Percentiles rank a stretch among this genome's conserved stretches.
Evolutionary conservation across 2,797 vertebrate species (phyloP).

Genomic region (Acrocephalus scirpaceus): DNA sequence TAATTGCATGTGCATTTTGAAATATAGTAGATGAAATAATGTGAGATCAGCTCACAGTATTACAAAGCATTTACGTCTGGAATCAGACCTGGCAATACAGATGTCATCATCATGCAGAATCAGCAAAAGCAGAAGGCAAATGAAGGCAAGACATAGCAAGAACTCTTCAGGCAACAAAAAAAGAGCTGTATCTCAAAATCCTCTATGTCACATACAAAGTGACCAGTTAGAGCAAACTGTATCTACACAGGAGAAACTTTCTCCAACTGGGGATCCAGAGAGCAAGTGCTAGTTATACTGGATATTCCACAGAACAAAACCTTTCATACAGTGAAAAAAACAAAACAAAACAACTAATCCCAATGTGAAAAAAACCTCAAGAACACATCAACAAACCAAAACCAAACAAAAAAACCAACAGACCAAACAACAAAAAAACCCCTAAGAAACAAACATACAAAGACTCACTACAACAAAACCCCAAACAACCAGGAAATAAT

Average conservation of each 20-base stretch:
- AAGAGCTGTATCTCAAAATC: background rate
- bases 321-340: background rate
- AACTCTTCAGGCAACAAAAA: background rate
- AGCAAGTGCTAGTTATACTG: background rate
- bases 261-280: background rate
- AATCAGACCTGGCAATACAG: background rate
- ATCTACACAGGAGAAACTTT: background rate
- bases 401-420: background rate
- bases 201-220: fast-evolving
- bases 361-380: too few relatives aligned
- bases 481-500: background rate
- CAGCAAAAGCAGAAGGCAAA: background rate
- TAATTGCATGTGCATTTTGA: background rate
- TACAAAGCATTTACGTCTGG: background rate
- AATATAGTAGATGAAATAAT: background rate
- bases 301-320: background rate
- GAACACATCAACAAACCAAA: background rate
- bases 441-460: background rate
- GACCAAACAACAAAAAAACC: background rate
- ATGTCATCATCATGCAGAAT: background rate
- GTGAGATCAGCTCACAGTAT: background rate
- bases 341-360: too few relatives aligned
- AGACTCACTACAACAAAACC: background rate
- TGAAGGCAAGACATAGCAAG: background rate
- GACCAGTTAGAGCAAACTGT: background rate